phyloP scores from a whole-genome alignment of 2,888 invertebrate genomes.

The Stenurella melanura region DNA sequence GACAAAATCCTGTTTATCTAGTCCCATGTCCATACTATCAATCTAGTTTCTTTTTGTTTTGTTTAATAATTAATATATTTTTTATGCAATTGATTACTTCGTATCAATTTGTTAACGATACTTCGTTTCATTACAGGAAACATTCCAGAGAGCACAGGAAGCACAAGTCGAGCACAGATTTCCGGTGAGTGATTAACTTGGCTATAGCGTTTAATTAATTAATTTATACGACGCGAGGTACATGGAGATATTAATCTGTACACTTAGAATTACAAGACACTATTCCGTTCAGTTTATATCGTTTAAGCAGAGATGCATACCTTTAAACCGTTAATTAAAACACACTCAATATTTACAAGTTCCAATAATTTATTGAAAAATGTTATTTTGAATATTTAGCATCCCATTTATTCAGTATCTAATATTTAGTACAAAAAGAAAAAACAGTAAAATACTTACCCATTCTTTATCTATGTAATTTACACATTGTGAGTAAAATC shows the following conservation, averaged over 20 bases:
- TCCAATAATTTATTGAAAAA: too few species aligned
- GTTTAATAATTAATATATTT: conserved; percentile 1
- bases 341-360: not conserved
- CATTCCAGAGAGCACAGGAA: conserved; percentile 72
- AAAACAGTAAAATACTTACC: too few species aligned
- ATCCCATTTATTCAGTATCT: too few species aligned
- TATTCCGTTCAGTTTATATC: not conserved
- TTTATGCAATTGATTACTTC: conserved; percentile 25
- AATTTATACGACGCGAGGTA: conserved; percentile 21
- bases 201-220: conserved; percentile 41
- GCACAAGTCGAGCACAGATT: conserved; percentile 71
- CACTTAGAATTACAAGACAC: not conserved
- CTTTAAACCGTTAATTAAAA: not conserved
- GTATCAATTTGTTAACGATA: conserved; percentile 42
- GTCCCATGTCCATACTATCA: not conserved
- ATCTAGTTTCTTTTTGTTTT: not conserved
- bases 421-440: too few species aligned
- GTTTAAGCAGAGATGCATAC: not conserved
- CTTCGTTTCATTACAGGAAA: conserved; percentile 68
- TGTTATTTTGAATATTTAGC: too few species aligned
- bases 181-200: conserved; percentile 69
- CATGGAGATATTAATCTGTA: conserved; percentile 25
- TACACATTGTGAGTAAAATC: too few species aligned
- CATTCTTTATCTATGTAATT: too few species aligned
- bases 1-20: not conserved